Evolutionary conservation across 2,888 invertebrate species (phyloP).

Genomic region (Drosophila nigricruria): DNA sequence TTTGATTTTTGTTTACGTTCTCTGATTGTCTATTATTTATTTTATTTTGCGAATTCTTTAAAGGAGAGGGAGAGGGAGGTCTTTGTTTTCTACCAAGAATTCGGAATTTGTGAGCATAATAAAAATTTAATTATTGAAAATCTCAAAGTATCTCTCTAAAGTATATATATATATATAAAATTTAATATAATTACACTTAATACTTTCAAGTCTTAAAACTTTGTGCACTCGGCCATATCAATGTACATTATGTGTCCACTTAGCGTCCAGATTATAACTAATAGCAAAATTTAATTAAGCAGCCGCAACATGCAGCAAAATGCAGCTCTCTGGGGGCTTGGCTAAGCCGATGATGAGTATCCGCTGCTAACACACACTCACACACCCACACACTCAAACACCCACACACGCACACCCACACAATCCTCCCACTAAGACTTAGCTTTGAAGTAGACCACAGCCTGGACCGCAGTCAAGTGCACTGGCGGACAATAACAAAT

Average conservation of each 20-base stretch:
- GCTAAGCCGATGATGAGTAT: slow-evolving; percentile 52
- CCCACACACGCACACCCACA: not conserved
- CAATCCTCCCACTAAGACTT: not conserved
- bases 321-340: slow-evolving; percentile 35
- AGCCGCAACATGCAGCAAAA: slow-evolving; percentile 47
- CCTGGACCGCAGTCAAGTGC: slow-evolving; percentile 71
- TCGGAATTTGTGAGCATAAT: not conserved
- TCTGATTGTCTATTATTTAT: slow-evolving; percentile 20
- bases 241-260: slow-evolving; percentile 41
- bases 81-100: too few relatives aligned
- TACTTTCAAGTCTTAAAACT: not conserved
- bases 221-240: not conserved
- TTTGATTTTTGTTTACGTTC: slow-evolving; percentile 20
- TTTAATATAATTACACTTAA: not conserved
- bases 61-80: not conserved
- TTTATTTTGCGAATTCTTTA: slow-evolving; percentile 19
- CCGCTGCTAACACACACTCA: slow-evolving; percentile 11
- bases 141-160: not conserved
- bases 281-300: slow-evolving; percentile 73
- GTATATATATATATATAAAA: not conserved
- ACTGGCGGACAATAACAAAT: slow-evolving; percentile 79
- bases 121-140: not conserved
- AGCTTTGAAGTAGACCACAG: slow-evolving; percentile 9
- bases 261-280: slow-evolving; percentile 63
- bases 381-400: slow-evolving; percentile 2